phyloP scores from a whole-genome alignment of 2,113 vertebrate species.

The Eudyptes chrysolophus region DNA sequence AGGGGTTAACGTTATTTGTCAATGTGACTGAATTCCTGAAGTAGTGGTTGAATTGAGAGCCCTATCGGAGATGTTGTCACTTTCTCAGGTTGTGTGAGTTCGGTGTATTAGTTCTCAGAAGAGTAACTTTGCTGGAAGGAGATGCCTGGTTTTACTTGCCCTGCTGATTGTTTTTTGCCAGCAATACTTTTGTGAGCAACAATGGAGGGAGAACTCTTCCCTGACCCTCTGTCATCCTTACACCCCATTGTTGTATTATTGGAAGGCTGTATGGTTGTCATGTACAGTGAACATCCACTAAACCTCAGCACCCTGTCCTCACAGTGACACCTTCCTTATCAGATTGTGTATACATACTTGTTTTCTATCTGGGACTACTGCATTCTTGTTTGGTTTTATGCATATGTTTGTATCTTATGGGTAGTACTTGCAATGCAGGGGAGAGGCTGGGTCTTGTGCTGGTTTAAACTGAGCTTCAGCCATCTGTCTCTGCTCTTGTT shows the following conservation, averaged over 20 bases:
- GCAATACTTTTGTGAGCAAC: not conserved
- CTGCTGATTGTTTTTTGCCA: not conserved
- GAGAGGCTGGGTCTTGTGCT: not conserved
- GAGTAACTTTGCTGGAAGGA: not conserved
- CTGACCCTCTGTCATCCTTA: not conserved
- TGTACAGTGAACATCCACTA: too few species aligned
- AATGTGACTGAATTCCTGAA: not conserved
- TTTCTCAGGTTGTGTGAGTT: not conserved
- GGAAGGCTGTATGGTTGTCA: not conserved
- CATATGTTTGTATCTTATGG: not conserved
- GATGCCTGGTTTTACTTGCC: not conserved
- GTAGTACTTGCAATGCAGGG: not conserved
- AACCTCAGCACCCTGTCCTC: not conserved
- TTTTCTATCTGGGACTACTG: not conserved
- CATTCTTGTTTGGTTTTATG: not conserved
- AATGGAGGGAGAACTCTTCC: not conserved
- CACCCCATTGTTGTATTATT: not conserved
- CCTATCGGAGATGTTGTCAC: not conserved
- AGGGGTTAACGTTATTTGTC: not conserved
- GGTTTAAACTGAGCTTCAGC: slow-evolving; percentile 43
- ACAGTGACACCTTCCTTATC: not conserved
- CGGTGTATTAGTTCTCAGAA: not conserved
- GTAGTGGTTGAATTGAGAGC: not conserved
- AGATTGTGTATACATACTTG: not conserved
- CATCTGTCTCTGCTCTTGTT: slow-evolving; percentile 66